Percentiles rank a stretch among this genome's conserved stretches.
phyloP scores from a whole-genome alignment of 2,797 vertebrate genomes.

The Craterocephalus amniculus region DNA sequence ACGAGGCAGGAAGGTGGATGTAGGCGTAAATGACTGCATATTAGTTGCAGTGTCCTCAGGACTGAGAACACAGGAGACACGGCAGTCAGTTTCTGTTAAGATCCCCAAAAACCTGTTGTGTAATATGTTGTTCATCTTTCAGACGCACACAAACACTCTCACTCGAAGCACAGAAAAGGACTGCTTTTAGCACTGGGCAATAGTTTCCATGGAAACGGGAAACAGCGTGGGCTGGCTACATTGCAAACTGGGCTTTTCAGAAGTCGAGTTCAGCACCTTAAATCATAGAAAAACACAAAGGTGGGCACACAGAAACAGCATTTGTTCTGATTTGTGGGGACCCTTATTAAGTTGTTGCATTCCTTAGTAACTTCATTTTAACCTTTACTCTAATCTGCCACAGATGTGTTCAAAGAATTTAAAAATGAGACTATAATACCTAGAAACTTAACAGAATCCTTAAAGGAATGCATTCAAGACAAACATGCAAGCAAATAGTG shows the following conservation, averaged over 20 bases:
- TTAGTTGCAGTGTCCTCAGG: slow-evolving; percentile 12
- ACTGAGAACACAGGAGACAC: slow-evolving; percentile 6
- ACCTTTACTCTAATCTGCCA: background rate
- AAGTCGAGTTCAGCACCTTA: slow-evolving; percentile 65
- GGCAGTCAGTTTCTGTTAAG: slow-evolving; percentile 4
- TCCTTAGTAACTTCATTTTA: background rate
- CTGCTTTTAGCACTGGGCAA: slow-evolving; percentile 75
- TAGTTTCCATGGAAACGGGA: slow-evolving; percentile 82
- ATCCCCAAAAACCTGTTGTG: slow-evolving; percentile 19
- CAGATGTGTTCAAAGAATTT: no score
- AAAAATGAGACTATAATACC: no score
- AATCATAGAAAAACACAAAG: slow-evolving; percentile 50
- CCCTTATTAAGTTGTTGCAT: slow-evolving; percentile 6
- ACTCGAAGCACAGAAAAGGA: slow-evolving; percentile 56
- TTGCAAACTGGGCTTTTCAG: slow-evolving; percentile 77
- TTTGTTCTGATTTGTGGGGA: slow-evolving; percentile 26
- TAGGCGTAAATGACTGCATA: slow-evolving; percentile 12
- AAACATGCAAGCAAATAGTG: background rate
- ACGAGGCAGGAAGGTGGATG: slow-evolving; percentile 15
- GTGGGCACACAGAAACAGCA: background rate
- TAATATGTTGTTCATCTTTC: slow-evolving; percentile 33
- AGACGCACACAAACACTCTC: slow-evolving; percentile 42
- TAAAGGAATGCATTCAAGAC: background rate
- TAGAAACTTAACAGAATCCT: background rate
- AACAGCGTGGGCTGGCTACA: slow-evolving; percentile 83